Evolutionary conservation across 2,888 invertebrate genomes (phyloP).

Genomic region (Eupithecia insigniata): DNA sequence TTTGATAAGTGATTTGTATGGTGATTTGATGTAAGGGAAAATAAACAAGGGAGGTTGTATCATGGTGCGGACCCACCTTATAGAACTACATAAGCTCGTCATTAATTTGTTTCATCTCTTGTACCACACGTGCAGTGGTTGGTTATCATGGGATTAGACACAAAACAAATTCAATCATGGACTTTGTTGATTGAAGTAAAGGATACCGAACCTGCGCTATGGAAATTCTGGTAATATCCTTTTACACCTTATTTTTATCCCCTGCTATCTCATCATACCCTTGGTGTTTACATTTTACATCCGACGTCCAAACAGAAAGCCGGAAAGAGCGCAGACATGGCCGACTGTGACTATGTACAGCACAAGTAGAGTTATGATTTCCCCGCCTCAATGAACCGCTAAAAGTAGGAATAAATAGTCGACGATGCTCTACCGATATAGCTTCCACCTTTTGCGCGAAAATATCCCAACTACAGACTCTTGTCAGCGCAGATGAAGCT

Average conservation of each 20-base stretch:
- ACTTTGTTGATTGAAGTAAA: slow-evolving; percentile 8
- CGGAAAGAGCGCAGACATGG: slow-evolving; percentile 39
- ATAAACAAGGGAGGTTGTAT: neutral
- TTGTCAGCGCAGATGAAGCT: slow-evolving; percentile 38
- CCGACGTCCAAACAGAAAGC: slow-evolving; percentile 29
- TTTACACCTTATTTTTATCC: slow-evolving; percentile 28
- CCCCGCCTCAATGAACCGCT: slow-evolving; percentile 61
- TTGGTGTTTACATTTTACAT: slow-evolving; percentile 31
- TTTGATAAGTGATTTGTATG: neutral
- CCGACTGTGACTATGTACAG: slow-evolving; percentile 20
- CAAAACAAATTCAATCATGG: neutral
- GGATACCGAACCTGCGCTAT: slow-evolving; percentile 9
- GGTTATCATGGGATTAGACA: neutral
- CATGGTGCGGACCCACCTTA: neutral
- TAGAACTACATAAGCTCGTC: neutral
- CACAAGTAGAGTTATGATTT: slow-evolving; percentile 49
- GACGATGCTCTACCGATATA: slow-evolving; percentile 45
- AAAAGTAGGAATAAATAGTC: slow-evolving; percentile 69
- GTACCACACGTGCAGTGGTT: neutral
- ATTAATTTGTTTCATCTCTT: neutral
- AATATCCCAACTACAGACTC: slow-evolving; percentile 30
- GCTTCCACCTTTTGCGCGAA: slow-evolving; percentile 31
- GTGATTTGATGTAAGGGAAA: neutral
- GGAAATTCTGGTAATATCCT: slow-evolving; percentile 13
- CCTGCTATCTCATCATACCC: slow-evolving; percentile 6